A percentile compares a stretch with the other conserved stretches of the same genome.
Conservation (phyloP, 2,888 invertebrate genomes). For the Phania funesta region DNA sequence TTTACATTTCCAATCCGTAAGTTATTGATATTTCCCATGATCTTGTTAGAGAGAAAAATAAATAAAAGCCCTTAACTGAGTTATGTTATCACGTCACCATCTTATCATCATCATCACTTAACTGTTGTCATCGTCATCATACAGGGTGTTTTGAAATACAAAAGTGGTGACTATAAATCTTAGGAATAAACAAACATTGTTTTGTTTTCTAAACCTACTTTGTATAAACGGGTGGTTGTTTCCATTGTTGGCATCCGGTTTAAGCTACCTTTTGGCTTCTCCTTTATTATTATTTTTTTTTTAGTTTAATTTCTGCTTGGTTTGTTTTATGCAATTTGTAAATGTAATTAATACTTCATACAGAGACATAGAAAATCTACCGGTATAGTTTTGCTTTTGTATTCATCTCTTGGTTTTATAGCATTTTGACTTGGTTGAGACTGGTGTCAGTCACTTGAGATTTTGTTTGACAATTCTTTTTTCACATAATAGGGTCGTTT, state of each 20-base stretch:
- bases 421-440: conserved; percentile 29
- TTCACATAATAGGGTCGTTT: conserved; percentile 44
- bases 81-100: conserved; percentile 39
- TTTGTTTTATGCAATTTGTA: conserved; percentile 66
- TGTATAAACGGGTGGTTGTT: conserved; percentile 6
- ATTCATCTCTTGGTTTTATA: background rate
- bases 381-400: conserved; percentile 28
- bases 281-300: background rate
- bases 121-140: background rate
- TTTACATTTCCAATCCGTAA: conserved; percentile 25
- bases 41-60: conserved; percentile 20
- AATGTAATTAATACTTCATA: conserved; percentile 64
- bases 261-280: conserved; percentile 32
- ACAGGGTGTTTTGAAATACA: conserved; percentile 12
- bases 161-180: conserved; percentile 50
- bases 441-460: conserved; percentile 53
- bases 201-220: background rate
- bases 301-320: conserved; percentile 53
- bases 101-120: conserved; percentile 10
- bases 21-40: conserved; percentile 60
- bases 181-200: conserved; percentile 40
- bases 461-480: conserved; percentile 4
- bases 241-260: conserved; percentile 10
- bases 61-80: conserved; percentile 24
- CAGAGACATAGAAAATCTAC: conserved; percentile 22